Percentiles rank a stretch among this genome's conserved stretches.
Conservation (phyloP, 2,113 vertebrate genomes). For the Xenotilapia leptura region DNA sequence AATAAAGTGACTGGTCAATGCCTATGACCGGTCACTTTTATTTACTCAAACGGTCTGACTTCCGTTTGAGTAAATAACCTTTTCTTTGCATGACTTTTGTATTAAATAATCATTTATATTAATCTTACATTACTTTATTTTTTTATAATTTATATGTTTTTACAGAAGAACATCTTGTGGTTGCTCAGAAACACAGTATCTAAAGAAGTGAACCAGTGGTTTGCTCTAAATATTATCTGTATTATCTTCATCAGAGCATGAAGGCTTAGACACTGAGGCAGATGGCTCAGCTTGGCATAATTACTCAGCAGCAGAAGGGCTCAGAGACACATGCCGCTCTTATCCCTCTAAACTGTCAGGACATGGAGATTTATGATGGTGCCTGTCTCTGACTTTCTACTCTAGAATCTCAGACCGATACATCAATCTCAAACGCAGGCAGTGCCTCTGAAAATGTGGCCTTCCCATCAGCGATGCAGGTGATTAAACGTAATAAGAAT, state of each 20-base stretch:
- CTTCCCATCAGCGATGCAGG: neutral
- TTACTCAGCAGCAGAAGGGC: conserved; percentile 13
- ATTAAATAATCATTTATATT: neutral
- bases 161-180: neutral
- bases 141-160: neutral
- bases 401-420: neutral
- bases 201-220: neutral
- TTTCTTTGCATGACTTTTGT: neutral
- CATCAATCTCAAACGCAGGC: neutral
- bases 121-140: neutral
- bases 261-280: neutral
- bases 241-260: neutral
- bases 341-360: neutral
- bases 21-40: neutral
- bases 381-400: neutral
- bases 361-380: neutral
- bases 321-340: conserved; percentile 4
- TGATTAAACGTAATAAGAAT: neutral
- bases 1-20: neutral
- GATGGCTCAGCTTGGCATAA: conserved; percentile 15
- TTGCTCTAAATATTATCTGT: neutral
- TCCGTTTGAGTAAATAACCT: neutral
- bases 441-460: neutral
- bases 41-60: neutral
- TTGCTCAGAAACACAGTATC: neutral